These are phyloP conservation scores for Iphiclides podalirius DNA, from an alignment of 2,888 invertebrate species.

Conservation along the genomic window DNA sequence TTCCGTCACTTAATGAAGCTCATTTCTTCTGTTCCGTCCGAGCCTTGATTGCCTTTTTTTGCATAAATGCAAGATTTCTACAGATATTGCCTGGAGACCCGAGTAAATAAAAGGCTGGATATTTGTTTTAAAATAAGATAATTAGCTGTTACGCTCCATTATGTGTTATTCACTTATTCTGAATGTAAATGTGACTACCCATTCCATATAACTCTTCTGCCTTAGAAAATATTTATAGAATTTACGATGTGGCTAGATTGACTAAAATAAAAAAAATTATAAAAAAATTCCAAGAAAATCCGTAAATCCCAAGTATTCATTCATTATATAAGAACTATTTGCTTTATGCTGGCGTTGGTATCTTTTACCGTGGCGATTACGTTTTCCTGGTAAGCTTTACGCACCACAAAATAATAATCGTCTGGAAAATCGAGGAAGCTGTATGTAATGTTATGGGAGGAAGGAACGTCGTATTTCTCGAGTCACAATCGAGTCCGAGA, in stretches of 20 bases:
- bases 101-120: constrained; percentile 66
- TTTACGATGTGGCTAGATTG: no score
- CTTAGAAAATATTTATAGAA: no score
- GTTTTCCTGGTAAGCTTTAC: constrained; percentile 71
- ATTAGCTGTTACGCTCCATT: constrained; percentile 58
- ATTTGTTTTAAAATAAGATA: constrained; percentile 61
- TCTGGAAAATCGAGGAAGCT: constrained; percentile 78
- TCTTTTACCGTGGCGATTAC: no score
- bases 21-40: constrained; percentile 78
- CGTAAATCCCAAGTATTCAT: no score
- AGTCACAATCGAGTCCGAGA: constrained; percentile 77
- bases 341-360: no score
- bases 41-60: constrained; percentile 79
- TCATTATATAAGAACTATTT: no score
- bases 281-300: no score
- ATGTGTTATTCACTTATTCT: no score
- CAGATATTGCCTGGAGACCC: constrained; percentile 72
- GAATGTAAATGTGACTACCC: no score
- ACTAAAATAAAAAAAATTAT: no score
- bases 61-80: constrained; percentile 80
- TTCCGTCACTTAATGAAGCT: constrained; percentile 79
- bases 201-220: no score
- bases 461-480: constrained; percentile 70
- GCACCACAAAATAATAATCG: constrained; percentile 80
- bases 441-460: constrained; percentile 80